Conservation (phyloP, 2,888 invertebrate species). For the Panopea generosa region DNA sequence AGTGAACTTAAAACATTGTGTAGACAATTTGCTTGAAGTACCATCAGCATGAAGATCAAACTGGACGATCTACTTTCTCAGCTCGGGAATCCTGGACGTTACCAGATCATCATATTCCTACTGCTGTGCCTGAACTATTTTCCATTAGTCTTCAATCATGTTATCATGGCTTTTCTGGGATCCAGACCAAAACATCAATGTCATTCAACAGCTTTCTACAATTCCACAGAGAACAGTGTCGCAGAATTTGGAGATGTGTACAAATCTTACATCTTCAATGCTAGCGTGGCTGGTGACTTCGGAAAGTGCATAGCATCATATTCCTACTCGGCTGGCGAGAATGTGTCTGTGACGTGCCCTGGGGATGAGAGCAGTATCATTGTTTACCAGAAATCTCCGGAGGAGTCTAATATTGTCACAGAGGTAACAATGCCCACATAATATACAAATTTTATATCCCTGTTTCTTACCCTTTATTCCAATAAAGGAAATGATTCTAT, state of each 20-base stretch:
- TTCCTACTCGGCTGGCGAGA: conserved; percentile 39
- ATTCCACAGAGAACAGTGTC: conserved; percentile 19
- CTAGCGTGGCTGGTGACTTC: conserved; percentile 17
- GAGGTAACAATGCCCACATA: conserved; percentile 64
- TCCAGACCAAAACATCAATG: conserved; percentile 66
- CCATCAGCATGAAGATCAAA: conserved; percentile 56
- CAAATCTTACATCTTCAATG: not conserved
- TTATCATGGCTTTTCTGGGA: conserved; percentile 80
- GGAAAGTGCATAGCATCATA: conserved; percentile 54
- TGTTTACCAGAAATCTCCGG: conserved; percentile 44
- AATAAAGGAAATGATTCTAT: no score
- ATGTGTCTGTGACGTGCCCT: conserved; percentile 62
- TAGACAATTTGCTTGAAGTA: not conserved
- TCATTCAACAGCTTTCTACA: conserved; percentile 41
- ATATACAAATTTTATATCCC: no score
- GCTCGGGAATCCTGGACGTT: conserved; percentile 74
- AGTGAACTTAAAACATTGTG: no score
- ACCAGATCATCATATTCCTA: conserved; percentile 74
- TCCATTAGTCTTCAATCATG: conserved; percentile 78
- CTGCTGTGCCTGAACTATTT: conserved; percentile 77
- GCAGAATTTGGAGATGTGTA: conserved; percentile 11
- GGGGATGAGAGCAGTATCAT: conserved; percentile 57
- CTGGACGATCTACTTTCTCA: conserved; percentile 69
- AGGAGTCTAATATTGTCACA: conserved; percentile 71
- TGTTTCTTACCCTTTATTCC: no score